Evolutionary conservation across 1,140 invertebrate genomes (phyloP), one percentile per base, ranked within the genome.

Genomic region (Nomia melanderi): DNA sequence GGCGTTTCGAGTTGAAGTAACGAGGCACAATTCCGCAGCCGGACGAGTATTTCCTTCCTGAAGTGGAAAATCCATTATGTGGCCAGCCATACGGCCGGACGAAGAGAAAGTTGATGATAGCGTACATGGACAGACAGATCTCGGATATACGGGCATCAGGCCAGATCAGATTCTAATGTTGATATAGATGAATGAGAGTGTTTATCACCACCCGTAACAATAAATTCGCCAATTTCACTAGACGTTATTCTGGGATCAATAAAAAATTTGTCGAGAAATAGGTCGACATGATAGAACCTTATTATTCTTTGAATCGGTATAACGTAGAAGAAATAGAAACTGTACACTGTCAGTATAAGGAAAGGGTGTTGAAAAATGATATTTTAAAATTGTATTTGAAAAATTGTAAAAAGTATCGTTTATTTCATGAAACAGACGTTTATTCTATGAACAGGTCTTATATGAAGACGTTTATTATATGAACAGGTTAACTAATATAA

Each of bases 41-140:
- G 50, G 62, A 36, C 70, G 60, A 78, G 71, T 59, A 74, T 74
- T 78, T 78, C 69, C 70, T 74, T 66, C 53, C 59, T 56, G 31
- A n/a, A 78, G 70, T 66, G 25, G 60, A 74, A 65, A 74, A 74
- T 76, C 73, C 64, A 76, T 76, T 76, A 75, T 33, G n/a, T 27
- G 54, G 53, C 20, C 44, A 27, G 67, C 39, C 54, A 29, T 53
- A 47, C 7, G 27, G 50, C 27, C 29, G 6, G 36, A 20, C 29
- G 47, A 57, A 64, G 29, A 2, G 56, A 70, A 77, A 57, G 23
- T 53, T 57, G 57, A 71, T 23, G 41, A 77, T 54, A 71, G 31
- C 44, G 57, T 39, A 17, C 20, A 53, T 33, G 4, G 59, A 0
- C n/a, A 23, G 31, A 36, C 33, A 0, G 11, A 2, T 12, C 1